Conservation (phyloP, 2,797 vertebrate species). For the Ibycter americanus region DNA sequence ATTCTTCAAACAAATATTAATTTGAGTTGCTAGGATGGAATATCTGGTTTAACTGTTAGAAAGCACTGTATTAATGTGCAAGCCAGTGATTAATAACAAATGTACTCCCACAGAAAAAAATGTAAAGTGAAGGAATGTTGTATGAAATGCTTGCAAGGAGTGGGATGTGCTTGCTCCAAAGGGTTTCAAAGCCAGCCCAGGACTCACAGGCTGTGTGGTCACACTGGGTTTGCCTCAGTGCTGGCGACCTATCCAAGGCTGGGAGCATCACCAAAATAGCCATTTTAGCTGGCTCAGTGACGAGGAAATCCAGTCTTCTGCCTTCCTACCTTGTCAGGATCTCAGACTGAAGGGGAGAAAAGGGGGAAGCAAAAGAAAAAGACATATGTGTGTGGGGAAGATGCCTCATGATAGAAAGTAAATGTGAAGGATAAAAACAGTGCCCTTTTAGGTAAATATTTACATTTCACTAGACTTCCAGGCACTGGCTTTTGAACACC, state of each 20-base stretch:
- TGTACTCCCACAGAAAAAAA: constrained; percentile 60
- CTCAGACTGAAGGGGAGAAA: not conserved
- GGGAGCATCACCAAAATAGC: not conserved
- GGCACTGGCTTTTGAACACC: not conserved
- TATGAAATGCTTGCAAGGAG: not conserved
- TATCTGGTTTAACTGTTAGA: constrained; percentile 70
- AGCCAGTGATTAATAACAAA: constrained; percentile 69
- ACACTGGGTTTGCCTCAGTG: not conserved
- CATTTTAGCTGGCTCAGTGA: not conserved
- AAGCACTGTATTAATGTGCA: constrained; percentile 45
- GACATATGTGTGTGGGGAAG: not conserved
- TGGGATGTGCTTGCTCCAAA: constrained; percentile 28
- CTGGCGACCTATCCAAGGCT: not conserved
- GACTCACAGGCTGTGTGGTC: constrained; percentile 23
- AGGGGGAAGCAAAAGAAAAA: not conserved
- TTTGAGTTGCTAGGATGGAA: constrained; percentile 75
- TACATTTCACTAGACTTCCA: not conserved
- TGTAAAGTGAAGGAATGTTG: constrained; percentile 35
- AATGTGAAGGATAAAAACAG: not conserved
- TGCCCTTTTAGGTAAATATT: not conserved
- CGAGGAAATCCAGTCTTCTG: not conserved
- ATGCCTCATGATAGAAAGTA: not conserved
- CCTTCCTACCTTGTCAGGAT: not conserved
- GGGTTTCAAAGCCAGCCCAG: not conserved
- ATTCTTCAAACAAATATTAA: constrained; percentile 79